Evolutionary conservation across 2,888 invertebrate species (phyloP).

Genomic region (Drosophila antonietae): DNA sequence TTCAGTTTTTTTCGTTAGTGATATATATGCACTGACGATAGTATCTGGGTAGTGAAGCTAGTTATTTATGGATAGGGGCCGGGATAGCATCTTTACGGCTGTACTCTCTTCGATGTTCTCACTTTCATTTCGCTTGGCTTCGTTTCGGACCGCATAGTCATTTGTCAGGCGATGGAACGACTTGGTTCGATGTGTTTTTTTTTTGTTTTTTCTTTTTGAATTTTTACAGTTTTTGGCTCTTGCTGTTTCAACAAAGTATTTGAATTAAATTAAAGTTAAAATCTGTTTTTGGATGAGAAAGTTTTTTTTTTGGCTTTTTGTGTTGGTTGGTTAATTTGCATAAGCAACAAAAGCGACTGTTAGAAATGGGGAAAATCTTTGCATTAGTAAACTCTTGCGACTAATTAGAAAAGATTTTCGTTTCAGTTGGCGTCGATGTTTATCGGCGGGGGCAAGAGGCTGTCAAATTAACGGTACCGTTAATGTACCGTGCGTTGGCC

Average conservation of each 20-base stretch:
- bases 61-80: slow-evolving; percentile 40
- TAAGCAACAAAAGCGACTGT: slow-evolving; percentile 60
- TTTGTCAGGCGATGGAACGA: slow-evolving; percentile 48
- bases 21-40: slow-evolving; percentile 4
- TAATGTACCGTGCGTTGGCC: slow-evolving; percentile 54
- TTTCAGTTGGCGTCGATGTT: slow-evolving; percentile 52
- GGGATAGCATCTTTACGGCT: slow-evolving; percentile 16
- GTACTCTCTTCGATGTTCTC: slow-evolving; percentile 49
- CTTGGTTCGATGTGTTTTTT: slow-evolving; percentile 28
- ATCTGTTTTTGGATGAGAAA: slow-evolving; percentile 67
- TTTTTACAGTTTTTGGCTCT: slow-evolving; percentile 44
- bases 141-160: slow-evolving; percentile 53
- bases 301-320: slow-evolving; percentile 55
- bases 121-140: slow-evolving; percentile 67
- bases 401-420: slow-evolving; percentile 69
- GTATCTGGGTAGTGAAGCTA: neutral
- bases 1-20: slow-evolving; percentile 14
- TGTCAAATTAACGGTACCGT: slow-evolving; percentile 58
- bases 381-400: slow-evolving; percentile 57
- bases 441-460: slow-evolving; percentile 36
- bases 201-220: neutral
- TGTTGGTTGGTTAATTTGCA: slow-evolving; percentile 62
- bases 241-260: slow-evolving; percentile 63
- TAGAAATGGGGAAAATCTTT: slow-evolving; percentile 60
- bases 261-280: slow-evolving; percentile 74